Evolutionary conservation across 2,888 invertebrate species (phyloP).

Genomic region (Caenorhabditis plicata): DNA sequence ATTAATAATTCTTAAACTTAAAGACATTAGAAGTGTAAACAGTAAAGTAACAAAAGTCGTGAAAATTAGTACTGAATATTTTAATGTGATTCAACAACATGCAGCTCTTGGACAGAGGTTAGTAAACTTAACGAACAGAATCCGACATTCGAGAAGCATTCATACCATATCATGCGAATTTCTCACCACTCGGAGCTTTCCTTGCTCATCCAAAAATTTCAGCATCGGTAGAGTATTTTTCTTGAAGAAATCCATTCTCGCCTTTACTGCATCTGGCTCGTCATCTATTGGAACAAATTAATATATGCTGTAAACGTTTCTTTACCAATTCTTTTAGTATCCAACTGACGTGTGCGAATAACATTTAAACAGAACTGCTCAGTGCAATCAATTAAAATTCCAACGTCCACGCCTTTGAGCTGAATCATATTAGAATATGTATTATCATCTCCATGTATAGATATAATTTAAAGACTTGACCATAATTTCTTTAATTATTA

Average conservation of each 20-base stretch:
- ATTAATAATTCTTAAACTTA: background rate
- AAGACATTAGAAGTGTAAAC: background rate
- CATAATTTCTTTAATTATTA: conserved; percentile 17
- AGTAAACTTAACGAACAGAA: no score
- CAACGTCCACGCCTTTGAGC: conserved; percentile 72
- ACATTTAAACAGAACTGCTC: conserved; percentile 72
- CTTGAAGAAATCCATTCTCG: conserved; percentile 82
- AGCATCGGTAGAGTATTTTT: conserved; percentile 86
- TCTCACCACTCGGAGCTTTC: conserved; percentile 81
- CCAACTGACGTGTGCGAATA: conserved; percentile 27
- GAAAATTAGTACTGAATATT: background rate
- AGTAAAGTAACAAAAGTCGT: background rate
- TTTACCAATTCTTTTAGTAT: conserved; percentile 17
- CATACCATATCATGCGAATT: conserved; percentile 35
- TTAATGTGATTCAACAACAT: conserved; percentile 2
- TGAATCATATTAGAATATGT: conserved; percentile 13
- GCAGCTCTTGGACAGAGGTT: no score
- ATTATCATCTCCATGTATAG: background rate
- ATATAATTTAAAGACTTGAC: no score
- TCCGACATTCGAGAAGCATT: background rate
- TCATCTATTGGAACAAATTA: conserved; percentile 72
- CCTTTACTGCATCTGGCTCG: conserved; percentile 81
- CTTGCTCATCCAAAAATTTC: conserved; percentile 80
- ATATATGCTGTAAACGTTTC: no score
- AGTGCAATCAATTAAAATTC: conserved; percentile 85